Conservation (phyloP, 2,113 vertebrate species). For the Choloepus hoffmanni region DNA sequence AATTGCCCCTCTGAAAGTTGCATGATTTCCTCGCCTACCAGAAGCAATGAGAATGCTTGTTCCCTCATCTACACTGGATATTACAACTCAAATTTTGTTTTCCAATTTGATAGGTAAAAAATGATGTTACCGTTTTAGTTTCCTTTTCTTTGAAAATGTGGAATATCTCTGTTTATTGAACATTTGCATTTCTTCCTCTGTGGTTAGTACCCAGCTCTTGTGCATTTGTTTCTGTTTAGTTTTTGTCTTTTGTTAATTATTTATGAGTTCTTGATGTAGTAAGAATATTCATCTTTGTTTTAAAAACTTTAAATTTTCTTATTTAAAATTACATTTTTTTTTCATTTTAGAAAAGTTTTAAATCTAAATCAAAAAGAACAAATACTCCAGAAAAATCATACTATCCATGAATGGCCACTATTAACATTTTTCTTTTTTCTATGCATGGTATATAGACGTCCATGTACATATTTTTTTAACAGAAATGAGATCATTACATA, state of each 20-base stretch:
- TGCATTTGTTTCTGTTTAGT: constrained; percentile 40
- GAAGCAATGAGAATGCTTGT: neutral
- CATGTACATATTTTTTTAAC: neutral
- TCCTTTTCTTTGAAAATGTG: constrained; percentile 26
- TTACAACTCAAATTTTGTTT: constrained; percentile 23
- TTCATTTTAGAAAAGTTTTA: constrained; percentile 25
- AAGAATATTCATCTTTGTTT: neutral
- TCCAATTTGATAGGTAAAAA: neutral
- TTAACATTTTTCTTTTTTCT: constrained; percentile 23
- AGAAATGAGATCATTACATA: neutral
- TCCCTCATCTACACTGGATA: neutral
- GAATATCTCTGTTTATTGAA: constrained; percentile 9
- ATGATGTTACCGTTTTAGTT: neutral
- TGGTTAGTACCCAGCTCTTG: neutral
- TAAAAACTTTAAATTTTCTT: constrained; percentile 1
- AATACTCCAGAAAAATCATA: constrained; percentile 30
- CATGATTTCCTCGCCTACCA: neutral
- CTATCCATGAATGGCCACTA: neutral
- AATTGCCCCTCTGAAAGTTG: neutral
- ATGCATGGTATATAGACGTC: neutral
- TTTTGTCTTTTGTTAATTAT: constrained; percentile 15
- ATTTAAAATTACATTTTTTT: neutral
- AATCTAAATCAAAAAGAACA: constrained; percentile 3
- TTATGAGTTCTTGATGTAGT: constrained; percentile 28
- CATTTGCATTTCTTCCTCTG: constrained; percentile 23